Evolutionary conservation across 2,888 invertebrate genomes (phyloP).

Genomic region (Drosophila rubida): DNA sequence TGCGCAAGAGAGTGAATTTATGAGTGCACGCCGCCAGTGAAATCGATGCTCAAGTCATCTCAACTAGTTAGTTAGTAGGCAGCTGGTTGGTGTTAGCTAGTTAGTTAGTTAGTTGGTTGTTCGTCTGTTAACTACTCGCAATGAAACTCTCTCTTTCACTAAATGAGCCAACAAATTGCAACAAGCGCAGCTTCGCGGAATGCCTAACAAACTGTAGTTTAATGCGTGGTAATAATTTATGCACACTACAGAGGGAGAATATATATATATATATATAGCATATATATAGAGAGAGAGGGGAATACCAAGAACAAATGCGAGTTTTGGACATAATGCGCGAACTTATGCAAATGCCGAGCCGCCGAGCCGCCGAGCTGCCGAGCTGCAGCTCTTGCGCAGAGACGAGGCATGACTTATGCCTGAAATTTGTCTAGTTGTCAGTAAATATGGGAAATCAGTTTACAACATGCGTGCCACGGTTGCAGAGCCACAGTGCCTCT

Average conservation of each 20-base stretch:
- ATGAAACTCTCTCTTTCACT: constrained; percentile 73
- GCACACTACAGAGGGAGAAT: constrained; percentile 30
- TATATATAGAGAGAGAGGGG: constrained; percentile 1
- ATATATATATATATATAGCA: no score
- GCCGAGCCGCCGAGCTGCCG: background rate
- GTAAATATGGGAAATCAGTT: constrained; percentile 85
- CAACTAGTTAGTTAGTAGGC: constrained; percentile 2
- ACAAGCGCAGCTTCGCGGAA: constrained; percentile 66
- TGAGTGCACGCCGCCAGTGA: constrained; percentile 13
- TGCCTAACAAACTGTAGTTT: constrained; percentile 72
- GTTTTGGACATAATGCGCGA: constrained; percentile 81
- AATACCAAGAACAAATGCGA: constrained; percentile 79
- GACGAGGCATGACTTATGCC: constrained; percentile 84
- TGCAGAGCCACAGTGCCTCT: constrained; percentile 28
- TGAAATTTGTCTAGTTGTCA: constrained; percentile 85
- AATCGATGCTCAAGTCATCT: constrained; percentile 19
- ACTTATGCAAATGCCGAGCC: constrained; percentile 76
- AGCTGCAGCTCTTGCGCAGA: constrained; percentile 32
- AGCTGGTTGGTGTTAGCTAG: constrained; percentile 4
- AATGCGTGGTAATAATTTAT: constrained; percentile 74
- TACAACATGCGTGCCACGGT: constrained; percentile 80
- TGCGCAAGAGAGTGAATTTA: constrained; percentile 29
- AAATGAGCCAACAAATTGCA: constrained; percentile 69
- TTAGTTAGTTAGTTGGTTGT: constrained; percentile 17
- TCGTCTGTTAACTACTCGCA: constrained; percentile 27